A percentile compares a stretch with the other conserved stretches of the same genome.
Evolutionary conservation across 2,797 vertebrate species (phyloP).

Genomic region (Brachyalestes nurse): DNA sequence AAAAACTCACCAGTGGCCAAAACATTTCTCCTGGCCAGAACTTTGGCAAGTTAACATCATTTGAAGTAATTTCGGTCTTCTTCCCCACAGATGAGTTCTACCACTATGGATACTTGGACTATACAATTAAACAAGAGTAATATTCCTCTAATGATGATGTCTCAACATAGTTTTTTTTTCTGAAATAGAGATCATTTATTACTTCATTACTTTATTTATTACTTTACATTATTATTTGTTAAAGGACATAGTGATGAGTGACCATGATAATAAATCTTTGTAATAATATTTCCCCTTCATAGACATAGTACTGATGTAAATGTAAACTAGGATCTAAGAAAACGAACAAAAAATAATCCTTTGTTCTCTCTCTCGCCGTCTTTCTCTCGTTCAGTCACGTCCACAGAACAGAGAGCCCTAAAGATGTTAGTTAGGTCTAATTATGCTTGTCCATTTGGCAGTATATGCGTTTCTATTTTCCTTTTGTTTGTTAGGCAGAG

Average conservation of each 20-base stretch:
- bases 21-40: no score
- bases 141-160: neutral
- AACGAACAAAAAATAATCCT: neutral
- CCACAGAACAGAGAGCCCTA: neutral
- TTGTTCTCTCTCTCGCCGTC: neutral
- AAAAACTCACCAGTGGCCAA: no score
- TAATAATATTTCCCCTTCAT: constrained; percentile 32
- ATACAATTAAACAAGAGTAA: neutral
- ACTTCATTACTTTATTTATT: no score
- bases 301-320: constrained; percentile 16
- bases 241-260: constrained; percentile 34
- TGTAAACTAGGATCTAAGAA: neutral
- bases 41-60: no score
- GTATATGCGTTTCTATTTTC: neutral
- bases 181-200: neutral
- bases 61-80: no score
- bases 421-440: neutral
- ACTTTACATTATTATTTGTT: no score
- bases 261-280: constrained; percentile 40
- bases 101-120: no score
- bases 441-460: neutral
- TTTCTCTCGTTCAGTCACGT: neutral
- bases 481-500: neutral
- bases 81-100: no score
- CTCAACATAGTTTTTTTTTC: no score